Conservation (phyloP, 2,113 vertebrate species). For the Hippopotamus amphibius region DNA sequence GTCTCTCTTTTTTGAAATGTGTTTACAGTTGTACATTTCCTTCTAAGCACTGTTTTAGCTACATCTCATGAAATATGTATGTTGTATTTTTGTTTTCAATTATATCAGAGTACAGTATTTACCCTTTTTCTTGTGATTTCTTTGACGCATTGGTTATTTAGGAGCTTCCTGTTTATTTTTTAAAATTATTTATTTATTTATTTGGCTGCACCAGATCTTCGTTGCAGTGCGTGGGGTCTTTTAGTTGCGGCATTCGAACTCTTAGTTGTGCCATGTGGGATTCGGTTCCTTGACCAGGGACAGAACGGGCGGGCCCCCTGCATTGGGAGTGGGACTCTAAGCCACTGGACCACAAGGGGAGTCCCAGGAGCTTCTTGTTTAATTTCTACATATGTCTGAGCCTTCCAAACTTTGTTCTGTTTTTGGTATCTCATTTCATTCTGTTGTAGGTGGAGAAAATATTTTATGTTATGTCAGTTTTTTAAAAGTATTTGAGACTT, state of each 20-base stretch:
- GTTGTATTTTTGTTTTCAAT: neutral
- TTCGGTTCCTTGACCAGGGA: too few species aligned
- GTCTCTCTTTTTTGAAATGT: neutral
- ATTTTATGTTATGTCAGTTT: neutral
- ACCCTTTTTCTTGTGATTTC: neutral
- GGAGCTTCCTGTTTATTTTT: neutral
- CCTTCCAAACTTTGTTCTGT: neutral
- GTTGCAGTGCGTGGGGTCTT: too few species aligned
- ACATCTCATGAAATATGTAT: neutral
- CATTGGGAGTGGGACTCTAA: too few species aligned
- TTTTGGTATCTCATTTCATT: neutral
- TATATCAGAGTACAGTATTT: neutral
- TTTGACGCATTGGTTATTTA: neutral
- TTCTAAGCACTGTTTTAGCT: neutral
- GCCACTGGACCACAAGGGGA: too few species aligned
- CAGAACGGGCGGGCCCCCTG: too few species aligned
- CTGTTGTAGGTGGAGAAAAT: neutral
- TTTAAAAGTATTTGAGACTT: neutral
- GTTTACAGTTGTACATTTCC: neutral
- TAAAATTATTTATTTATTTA: too few species aligned
- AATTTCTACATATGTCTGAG: neutral
- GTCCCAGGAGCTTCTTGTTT: neutral
- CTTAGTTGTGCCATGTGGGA: too few species aligned
- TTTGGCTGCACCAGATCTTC: too few species aligned
- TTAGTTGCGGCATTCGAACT: too few species aligned